Base-by-base conservation (phyloP, 2,888 invertebrate species). In the Lycophotia porphyrea region DNA sequence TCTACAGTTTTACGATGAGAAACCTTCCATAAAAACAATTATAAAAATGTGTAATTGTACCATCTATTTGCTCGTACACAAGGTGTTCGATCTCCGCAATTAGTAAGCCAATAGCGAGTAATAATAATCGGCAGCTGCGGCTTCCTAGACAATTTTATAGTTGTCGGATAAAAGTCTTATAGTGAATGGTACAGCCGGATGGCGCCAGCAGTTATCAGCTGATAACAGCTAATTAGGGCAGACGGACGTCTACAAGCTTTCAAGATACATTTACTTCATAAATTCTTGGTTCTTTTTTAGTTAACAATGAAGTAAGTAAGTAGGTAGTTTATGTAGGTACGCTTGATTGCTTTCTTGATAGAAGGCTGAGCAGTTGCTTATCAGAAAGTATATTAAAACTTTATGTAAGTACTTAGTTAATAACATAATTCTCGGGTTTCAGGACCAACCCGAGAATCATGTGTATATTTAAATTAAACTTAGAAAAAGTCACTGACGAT, bases 151-250 rank as follows among this genome's bases (percentile, higher is more conserved):
- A 72, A 73, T 67, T 82, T 74, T 52, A 82, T 65, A 68, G 49
- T 31, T 52, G 36, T 81, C 74, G 60, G 60, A 73, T 78, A 65
- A 72, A 76, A 84, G 76, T 83, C 82, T 80, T 71, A 64, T 70
- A 70, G 68, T 88, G 86, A 78, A 86, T 87, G 80, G 82, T 36
- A 42, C 68, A 47, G 73, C 68, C 80, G 75, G 82, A 66, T 78
- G 92, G 91, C 92, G 92, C 92, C 92, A 87, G 80, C 85, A 78
- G 88, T 91, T 92, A 93, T 93, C 93, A 90, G 80, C 87, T 92
- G 93, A 93, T 93, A 92, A 91, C 83, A 75, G 82, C 79, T 90
- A 92, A 92, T 90, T 90, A 83, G 92, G 87, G 74, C 92, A 86
- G 78, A 86, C 84, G 74, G 74, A 78, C 76, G 81, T 78, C 63